phyloP scores from a whole-genome alignment of 2,797 vertebrate genomes.

The Chelmon rostratus region DNA sequence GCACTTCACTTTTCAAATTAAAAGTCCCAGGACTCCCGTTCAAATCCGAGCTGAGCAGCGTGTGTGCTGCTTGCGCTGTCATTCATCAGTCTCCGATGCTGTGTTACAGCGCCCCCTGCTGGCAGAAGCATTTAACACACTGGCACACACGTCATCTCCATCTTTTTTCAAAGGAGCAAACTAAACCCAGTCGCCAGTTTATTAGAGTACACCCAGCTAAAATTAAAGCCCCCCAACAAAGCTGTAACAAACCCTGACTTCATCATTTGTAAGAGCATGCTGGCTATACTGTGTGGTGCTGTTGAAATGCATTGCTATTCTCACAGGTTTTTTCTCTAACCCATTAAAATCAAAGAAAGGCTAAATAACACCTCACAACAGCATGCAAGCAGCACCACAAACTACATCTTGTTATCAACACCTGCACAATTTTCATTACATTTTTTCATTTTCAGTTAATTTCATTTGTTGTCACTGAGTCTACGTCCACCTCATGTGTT shows the following conservation, averaged over 20 bases:
- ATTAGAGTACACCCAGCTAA: neutral
- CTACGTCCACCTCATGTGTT: no score
- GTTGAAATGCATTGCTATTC: no score
- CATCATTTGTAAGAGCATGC: neutral
- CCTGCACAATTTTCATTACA: no score
- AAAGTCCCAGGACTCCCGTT: neutral
- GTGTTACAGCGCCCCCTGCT: neutral
- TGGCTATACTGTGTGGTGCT: neutral
- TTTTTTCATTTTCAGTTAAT: no score
- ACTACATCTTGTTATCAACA: no score
- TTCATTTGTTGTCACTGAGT: no score
- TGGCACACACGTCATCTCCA: no score
- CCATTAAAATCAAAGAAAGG: neutral
- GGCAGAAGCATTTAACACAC: neutral
- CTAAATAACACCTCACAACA: neutral
- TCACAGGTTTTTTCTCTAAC: neutral
- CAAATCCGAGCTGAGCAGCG: no score
- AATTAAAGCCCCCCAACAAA: no score
- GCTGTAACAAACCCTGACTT: neutral
- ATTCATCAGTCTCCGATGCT: neutral
- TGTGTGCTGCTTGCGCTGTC: neutral
- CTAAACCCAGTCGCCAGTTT: neutral
- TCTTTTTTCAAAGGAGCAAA: neutral
- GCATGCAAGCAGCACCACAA: no score
- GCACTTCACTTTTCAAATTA: neutral